phyloP scores from a whole-genome alignment of 2,888 invertebrate genomes.

The Drosophila robusta region DNA sequence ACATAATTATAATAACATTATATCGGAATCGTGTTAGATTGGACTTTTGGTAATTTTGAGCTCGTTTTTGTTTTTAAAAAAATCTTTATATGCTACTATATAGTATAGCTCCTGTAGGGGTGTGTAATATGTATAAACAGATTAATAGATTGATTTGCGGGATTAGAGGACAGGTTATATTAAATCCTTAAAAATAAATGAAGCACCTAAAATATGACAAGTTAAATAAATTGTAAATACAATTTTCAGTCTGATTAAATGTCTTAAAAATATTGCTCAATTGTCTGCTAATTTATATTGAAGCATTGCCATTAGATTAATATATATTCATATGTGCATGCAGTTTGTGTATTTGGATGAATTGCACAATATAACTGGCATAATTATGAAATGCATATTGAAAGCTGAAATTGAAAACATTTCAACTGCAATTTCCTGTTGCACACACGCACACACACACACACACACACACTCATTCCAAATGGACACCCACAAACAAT shows the following conservation, averaged over 20 bases:
- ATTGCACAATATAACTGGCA: conserved; percentile 25
- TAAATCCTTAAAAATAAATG: not conserved
- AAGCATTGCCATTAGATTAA: not conserved
- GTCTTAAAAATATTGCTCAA: not conserved
- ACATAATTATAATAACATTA: too few relatives aligned
- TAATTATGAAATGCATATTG: conserved; percentile 46
- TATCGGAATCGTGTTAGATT: too few relatives aligned
- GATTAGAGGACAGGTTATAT: not conserved
- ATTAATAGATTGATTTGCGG: not conserved
- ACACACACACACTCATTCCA: not conserved
- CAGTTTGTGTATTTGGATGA: conserved; percentile 8
- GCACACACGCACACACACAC: not conserved
- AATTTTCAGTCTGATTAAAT: not conserved
- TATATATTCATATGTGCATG: too few relatives aligned
- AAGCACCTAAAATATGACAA: too few relatives aligned
- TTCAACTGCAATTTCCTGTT: conserved; percentile 63
- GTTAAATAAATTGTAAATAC: too few relatives aligned
- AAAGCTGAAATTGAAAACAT: conserved; percentile 39
- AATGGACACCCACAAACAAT: conserved; percentile 43
- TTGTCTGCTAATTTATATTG: conserved; percentile 8
- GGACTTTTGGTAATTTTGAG: too few relatives aligned
- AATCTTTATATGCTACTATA: too few relatives aligned
- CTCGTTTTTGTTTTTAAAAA: too few relatives aligned
- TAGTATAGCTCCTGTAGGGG: too few relatives aligned
- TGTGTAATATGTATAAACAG: too few relatives aligned